Evolutionary conservation across 2,888 invertebrate genomes (phyloP).

Genomic region (Drosophila lutescens): DNA sequence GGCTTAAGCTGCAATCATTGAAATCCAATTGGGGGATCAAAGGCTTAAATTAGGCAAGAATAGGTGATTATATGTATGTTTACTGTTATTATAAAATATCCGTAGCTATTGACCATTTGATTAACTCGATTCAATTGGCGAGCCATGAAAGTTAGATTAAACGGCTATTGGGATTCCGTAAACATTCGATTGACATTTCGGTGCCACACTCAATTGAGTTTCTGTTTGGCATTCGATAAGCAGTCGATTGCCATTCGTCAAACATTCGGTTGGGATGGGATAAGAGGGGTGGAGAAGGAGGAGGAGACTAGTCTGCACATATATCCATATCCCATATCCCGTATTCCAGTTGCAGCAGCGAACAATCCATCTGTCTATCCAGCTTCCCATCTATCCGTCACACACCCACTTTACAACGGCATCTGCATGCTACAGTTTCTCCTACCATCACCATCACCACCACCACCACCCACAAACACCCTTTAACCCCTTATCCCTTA

Average conservation of each 20-base stretch:
- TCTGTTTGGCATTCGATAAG: conserved; percentile 26
- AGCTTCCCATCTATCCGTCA: conserved; percentile 27
- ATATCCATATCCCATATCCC: conserved; percentile 11
- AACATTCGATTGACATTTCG: conserved; percentile 10
- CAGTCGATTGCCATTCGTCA: conserved; percentile 28
- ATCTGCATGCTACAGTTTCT: conserved; percentile 26
- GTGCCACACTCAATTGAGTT: conserved; percentile 20
- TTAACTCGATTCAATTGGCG: not conserved
- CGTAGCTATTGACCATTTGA: not conserved
- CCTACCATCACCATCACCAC: not conserved
- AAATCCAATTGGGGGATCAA: not conserved
- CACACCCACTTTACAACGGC: conserved; percentile 24
- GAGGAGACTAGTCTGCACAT: not conserved
- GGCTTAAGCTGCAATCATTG: not conserved
- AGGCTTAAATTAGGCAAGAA: not conserved
- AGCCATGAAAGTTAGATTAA: conserved; percentile 7
- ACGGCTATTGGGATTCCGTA: not conserved
- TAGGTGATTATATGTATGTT: too few relatives aligned
- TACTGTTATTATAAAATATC: too few relatives aligned
- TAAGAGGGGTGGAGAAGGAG: not conserved
- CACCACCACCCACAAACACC: not conserved
- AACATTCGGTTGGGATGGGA: not conserved
- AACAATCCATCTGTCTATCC: conserved; percentile 23
- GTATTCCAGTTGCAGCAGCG: conserved; percentile 7
- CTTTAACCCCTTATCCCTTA: not conserved